These are phyloP conservation scores for Corythaixoides concolor DNA, from an alignment of 2,113 vertebrate species.

Conservation along the genomic window DNA sequence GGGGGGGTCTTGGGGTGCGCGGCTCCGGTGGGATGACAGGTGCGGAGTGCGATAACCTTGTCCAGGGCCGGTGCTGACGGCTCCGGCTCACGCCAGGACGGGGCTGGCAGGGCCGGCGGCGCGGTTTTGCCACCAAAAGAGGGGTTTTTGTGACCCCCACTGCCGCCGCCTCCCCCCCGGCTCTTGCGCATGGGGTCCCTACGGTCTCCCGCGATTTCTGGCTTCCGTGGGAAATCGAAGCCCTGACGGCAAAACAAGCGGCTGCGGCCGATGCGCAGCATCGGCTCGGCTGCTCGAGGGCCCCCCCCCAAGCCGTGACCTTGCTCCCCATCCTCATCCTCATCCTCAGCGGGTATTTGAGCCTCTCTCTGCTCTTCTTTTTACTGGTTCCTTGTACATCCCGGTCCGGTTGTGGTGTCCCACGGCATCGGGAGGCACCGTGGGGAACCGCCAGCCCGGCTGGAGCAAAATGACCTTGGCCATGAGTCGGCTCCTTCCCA, in stretches of 20 bases:
- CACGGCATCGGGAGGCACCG: not conserved
- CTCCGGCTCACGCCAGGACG: too few relatives aligned
- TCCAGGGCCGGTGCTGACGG: too few relatives aligned
- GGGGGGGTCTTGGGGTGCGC: not conserved
- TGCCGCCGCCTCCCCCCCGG: too few relatives aligned
- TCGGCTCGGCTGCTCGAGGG: not conserved
- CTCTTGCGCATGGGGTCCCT: too few relatives aligned
- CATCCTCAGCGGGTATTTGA: rapidly evolving
- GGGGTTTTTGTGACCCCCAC: too few relatives aligned
- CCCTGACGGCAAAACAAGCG: too few relatives aligned
- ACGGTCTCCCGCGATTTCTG: too few relatives aligned
- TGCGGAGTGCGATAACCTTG: not conserved
- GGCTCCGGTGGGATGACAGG: too few relatives aligned
- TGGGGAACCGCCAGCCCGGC: not conserved
- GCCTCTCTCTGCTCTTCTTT: not conserved
- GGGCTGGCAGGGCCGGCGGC: not conserved
- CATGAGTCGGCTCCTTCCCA: not conserved
- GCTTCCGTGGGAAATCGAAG: not conserved
- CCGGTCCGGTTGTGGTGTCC: rapidly evolving
- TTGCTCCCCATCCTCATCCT: not conserved
- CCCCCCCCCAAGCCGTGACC: not conserved
- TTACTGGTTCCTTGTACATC: rapidly evolving
- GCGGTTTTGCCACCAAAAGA: rapidly evolving
- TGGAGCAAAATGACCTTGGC: slow-evolving; percentile 53
- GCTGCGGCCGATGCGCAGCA: too few relatives aligned